Evolutionary conservation across 2,888 invertebrate genomes (phyloP), one percentile per base, ranked within the genome.

Genomic region (Ophion ellenae): DNA sequence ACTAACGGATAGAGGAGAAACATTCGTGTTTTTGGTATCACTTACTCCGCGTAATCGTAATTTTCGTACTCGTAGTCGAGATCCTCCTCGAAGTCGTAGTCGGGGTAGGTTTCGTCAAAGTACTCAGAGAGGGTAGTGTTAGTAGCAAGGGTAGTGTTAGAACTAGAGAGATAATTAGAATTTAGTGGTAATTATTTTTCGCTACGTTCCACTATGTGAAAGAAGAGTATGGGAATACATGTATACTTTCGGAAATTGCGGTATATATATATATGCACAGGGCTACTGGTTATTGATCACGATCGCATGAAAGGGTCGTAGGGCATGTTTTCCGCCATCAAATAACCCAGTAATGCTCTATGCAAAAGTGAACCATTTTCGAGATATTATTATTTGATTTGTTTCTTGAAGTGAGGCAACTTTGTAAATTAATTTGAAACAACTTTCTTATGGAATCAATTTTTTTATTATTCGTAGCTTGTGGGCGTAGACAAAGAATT

Each of bases 11-110:
- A 63, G 57, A 45, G n/a, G 14, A 64, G 47, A 75, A 66, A 61
- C 67, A 45, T 53, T 70, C 73, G 63, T 20, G 28, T 79, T 76
- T 81, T 66, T 24, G 28, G 63, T 59, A 78, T 63, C 77, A 94
- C 94, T 94, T 92, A 94, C 93, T 93, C 93, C 87, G 91, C 91
- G 83, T 93, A 92, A 91, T 93, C 91, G 90, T 93, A 92, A 92
- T 89, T 92, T 88, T 93, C 93, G 90, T 93, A 93, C 70, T 93
- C 93, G 89, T 93, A 91, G 91, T 93, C 92, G 88, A 90, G 84
- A 64, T 93, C 92, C 88, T 93, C 94, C 89, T 93, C 93, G 88
- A 91, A 91, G 89, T 93, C 93, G 90, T 93, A 93, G 88, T 93
- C 93, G 86, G 92, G 90, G 90, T 93, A 92, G 89, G 92, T 91